These are phyloP conservation scores for Leptocoma aspasia DNA, from an alignment of 2,113 vertebrate species.

Conservation along the genomic window DNA sequence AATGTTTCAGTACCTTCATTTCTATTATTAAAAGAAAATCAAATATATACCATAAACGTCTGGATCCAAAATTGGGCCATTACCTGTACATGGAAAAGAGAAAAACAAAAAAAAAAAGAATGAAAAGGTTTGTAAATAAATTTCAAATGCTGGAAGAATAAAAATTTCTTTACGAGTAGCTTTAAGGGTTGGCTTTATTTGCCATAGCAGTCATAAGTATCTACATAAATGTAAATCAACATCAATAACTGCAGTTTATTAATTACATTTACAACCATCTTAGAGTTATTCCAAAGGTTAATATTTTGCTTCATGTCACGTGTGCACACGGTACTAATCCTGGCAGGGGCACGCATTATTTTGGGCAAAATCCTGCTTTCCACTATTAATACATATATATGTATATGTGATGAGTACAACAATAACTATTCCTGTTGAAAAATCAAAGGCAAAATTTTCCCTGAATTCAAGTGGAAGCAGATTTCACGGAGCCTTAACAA, in stretches of 20 bases:
- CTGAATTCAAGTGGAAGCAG: not conserved
- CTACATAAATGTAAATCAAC: not conserved
- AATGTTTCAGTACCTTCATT: conserved; percentile 40
- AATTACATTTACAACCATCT: not conserved
- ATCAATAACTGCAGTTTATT: not conserved
- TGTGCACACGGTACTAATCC: not conserved
- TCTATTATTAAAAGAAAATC: conserved; percentile 35
- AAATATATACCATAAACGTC: conserved; percentile 79
- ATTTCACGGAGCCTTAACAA: not conserved
- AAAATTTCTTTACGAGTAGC: not conserved
- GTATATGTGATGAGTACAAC: not conserved
- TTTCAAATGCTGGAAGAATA: not conserved
- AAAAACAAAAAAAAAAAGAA: conserved; percentile 26
- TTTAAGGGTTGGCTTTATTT: not conserved
- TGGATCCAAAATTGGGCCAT: conserved; percentile 74
- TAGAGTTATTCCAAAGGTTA: not conserved
- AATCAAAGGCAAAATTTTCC: not conserved
- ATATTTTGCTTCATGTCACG: not conserved
- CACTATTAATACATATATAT: rapidly evolving
- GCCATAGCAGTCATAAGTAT: not conserved
- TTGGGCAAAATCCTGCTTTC: not conserved
- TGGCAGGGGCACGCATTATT: rapidly evolving
- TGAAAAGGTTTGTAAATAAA: conserved; percentile 31
- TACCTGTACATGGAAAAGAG: conserved; percentile 68
- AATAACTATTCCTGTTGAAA: not conserved